Evolutionary conservation across 2,797 vertebrate genomes (phyloP), one percentile per base, ranked within the genome.

Genomic region (Gymnothorax reevesii): DNA sequence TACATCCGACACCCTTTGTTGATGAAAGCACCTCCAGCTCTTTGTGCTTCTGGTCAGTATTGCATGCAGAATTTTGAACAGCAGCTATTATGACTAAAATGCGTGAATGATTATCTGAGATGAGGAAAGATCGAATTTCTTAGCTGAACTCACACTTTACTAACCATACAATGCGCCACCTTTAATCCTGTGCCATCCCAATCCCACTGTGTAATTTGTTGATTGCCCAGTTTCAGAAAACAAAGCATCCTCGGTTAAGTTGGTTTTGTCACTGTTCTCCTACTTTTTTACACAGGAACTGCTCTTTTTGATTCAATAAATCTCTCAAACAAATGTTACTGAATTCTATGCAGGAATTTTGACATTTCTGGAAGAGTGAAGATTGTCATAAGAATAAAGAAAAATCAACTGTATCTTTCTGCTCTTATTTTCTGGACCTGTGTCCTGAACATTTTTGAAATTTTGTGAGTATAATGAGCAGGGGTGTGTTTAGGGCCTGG

Each of bases 1-100:
- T 57, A 87, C 83, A 87, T 87, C 87, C 73, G 54, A 66, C 69
- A 13, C 73, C 3, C 87, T 77, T 88, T 89, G 86, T 86, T 90
- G 69, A 90, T 88, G 88, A 90, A 90, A 84, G 83, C 83, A 64
- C 83, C 85, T 64, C 52, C 22, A 42, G 42, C 71, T 66, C 60
- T 73, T 77, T 33, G 66, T 86, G 87, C 87, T 82, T 25, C 84
- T 42, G 60, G 71, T 87, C 86, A 79, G 84, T 80, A 86, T 87
- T 60, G 52, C 82, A 57, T 27, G 87, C 75, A 79, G 87, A 88
- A 91, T 88, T 87, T 87, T 82, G 86, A 89, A 54, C 64, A 87
- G 84, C 25, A 62, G 60, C 80, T 84, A 88, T 85, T 83, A 73
- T 86, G 60, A 60, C 57, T 66, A 49, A 75, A 77, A 80, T 77